These are phyloP conservation scores for Phocoena sinus DNA, from an alignment of 2,113 vertebrate species.

Conservation along the genomic window DNA sequence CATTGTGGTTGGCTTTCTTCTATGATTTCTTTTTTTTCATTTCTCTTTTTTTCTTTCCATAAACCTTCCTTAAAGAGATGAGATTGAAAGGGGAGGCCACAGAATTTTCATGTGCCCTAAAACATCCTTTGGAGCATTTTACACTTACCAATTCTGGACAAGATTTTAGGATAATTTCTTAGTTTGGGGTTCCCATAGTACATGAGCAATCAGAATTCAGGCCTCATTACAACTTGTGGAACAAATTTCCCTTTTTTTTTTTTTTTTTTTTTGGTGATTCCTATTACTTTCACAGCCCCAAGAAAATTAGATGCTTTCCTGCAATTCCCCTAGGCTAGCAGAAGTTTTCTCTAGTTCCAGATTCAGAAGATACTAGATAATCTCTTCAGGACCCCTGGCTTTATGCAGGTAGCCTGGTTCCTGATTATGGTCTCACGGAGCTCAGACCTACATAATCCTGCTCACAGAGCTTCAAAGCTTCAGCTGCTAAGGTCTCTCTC, in stretches of 20 bases:
- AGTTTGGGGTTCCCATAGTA: not conserved
- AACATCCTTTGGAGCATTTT: not conserved
- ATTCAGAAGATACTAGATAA: not conserved
- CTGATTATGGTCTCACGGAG: rapidly evolving
- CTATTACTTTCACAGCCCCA: not conserved
- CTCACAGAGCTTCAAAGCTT: not conserved
- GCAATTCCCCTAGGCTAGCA: not conserved
- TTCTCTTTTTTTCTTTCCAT: not conserved
- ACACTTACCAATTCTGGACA: not conserved
- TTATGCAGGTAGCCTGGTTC: not conserved
- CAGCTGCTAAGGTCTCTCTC: not conserved
- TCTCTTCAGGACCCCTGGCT: too few relatives aligned
- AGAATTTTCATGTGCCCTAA: not conserved
- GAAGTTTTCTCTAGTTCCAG: not conserved
- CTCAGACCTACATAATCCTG: not conserved
- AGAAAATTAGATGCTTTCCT: not conserved
- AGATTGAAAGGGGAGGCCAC: not conserved
- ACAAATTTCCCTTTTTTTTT: not conserved
- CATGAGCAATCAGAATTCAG: not conserved
- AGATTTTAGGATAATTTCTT: not conserved
- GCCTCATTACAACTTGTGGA: not conserved
- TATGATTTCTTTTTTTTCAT: not conserved
- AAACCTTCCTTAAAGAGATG: not conserved
- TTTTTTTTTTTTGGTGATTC: not conserved
- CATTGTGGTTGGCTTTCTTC: not conserved